phyloP scores from a whole-genome alignment of 30 jellyfish, hydroid and myxozoan species.

The Rhopilema esculentum region DNA sequence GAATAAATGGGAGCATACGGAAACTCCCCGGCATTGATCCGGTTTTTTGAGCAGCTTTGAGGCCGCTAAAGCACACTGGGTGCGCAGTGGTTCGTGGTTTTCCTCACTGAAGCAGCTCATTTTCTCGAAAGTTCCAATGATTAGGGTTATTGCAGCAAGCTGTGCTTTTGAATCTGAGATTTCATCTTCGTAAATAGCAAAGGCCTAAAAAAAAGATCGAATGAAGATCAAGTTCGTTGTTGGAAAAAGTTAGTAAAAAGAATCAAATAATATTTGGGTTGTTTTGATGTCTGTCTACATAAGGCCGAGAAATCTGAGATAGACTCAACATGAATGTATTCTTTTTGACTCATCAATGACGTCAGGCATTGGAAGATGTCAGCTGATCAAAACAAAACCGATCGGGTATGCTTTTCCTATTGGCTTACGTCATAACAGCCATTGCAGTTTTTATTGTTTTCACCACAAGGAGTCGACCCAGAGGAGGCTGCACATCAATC shows the following conservation, averaged over 20 bases:
- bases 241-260: background rate
- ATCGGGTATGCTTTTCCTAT: too few relatives aligned
- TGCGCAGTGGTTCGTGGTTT: conserved; percentile 98
- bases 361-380: too few relatives aligned
- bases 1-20: conserved; percentile 97
- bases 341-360: too few relatives aligned
- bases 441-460: too few relatives aligned
- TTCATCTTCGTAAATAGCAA: conserved; percentile 98
- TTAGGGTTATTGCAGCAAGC: conserved; percentile 96
- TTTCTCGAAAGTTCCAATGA: conserved; percentile 96
- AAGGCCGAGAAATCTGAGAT: too few relatives aligned
- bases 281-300: background rate
- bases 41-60: conserved; percentile 95
- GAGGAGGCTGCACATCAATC: too few relatives aligned
- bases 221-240: background rate
- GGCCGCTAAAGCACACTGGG: conserved; percentile 99
- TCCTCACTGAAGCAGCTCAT: conserved; percentile 95
- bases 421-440: too few relatives aligned
- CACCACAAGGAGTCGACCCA: too few relatives aligned
- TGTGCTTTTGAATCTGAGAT: conserved; percentile 98
- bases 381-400: too few relatives aligned
- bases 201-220: conserved; percentile 79
- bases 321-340: too few relatives aligned
- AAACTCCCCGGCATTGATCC: conserved; percentile 99
- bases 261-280: background rate